Percentiles rank a stretch among this genome's conserved stretches.
Conservation (phyloP, 2,797 vertebrate species). For the Propithecus perrieri region DNA sequence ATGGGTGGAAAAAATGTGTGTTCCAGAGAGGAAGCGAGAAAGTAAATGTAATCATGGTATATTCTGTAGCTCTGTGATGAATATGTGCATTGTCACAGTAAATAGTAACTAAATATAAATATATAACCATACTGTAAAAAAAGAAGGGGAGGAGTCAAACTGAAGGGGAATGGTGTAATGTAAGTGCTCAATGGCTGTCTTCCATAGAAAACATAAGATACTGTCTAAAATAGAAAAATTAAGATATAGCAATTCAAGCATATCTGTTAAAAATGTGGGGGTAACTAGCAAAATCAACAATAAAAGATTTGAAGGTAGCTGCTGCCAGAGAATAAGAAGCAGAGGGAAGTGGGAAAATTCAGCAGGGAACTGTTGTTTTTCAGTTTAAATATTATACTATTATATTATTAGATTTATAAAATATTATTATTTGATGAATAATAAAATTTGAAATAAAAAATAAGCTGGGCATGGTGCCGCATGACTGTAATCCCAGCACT, state of each 20-base stretch:
- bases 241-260: neutral
- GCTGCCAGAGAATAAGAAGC: neutral
- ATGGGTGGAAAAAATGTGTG: neutral
- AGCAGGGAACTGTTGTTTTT: neutral
- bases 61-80: neutral
- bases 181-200: neutral
- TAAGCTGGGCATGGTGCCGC: neutral
- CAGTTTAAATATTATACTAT: neutral
- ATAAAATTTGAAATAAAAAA: conserved; percentile 19
- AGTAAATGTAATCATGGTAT: neutral
- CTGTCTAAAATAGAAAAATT: neutral
- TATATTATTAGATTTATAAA: conserved; percentile 29
- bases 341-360: neutral
- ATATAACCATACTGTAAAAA: neutral
- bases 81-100: neutral
- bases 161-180: neutral
- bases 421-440: neutral
- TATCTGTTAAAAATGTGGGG: neutral
- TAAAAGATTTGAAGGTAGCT: neutral
- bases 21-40: neutral
- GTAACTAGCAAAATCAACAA: neutral
- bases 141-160: neutral
- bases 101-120: conserved; percentile 4
- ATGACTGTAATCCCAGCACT: too few relatives aligned
- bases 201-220: neutral